Base-by-base conservation (phyloP, 2,888 invertebrate genomes). In the Cheiracanthium punctorium region DNA sequence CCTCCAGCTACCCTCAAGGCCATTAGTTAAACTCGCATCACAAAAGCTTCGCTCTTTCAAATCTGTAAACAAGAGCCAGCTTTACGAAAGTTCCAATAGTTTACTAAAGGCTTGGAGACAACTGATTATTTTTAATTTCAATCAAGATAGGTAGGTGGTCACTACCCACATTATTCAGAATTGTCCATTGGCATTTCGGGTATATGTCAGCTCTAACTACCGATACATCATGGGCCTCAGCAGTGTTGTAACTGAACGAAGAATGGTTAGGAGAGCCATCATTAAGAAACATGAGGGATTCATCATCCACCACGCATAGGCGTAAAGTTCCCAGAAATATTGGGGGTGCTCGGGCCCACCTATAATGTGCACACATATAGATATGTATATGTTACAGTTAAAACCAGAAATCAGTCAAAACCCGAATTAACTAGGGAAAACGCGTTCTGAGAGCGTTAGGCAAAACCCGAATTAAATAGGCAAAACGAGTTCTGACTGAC, bases 91-190 rank as follows among this genome's bases (percentile, higher is more conserved):
- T 69, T 69, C 32, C 33, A 69, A 69, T 1, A 69, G 20, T 33
- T 69, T 69, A 32, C 30, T 14, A 1, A 69, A 69, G 12, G 30
- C 5, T 32, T 33, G 69, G 69, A 69, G 7, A 32, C 69, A n/a
- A 32, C 5, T 33, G 69, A 32, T 69, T 67, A 33, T 33, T 30
- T 17, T 69, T 69, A 32, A 69, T 7, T 0, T 33, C 69, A 69
- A 33, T 69, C 69, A 33, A 33, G 32, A 69, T 69, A 14, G 69
- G 69, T 2, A 33, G 33, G 69, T 69, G 69, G 17, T 69, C 69
- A 32, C 69, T 69, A n/a, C 69, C 33, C 33, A 69, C 33, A 32
- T 33, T 69, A 69, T 69, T 69, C 30, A 33, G 10, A 14, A 69
- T 30, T 30, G 7, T 32, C 33, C 69, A 69, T 30, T 33, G 33